A percentile compares a stretch with the other conserved stretches of the same genome.
Conservation (phyloP, 2,888 invertebrate genomes). For the Anticlea derivata region DNA sequence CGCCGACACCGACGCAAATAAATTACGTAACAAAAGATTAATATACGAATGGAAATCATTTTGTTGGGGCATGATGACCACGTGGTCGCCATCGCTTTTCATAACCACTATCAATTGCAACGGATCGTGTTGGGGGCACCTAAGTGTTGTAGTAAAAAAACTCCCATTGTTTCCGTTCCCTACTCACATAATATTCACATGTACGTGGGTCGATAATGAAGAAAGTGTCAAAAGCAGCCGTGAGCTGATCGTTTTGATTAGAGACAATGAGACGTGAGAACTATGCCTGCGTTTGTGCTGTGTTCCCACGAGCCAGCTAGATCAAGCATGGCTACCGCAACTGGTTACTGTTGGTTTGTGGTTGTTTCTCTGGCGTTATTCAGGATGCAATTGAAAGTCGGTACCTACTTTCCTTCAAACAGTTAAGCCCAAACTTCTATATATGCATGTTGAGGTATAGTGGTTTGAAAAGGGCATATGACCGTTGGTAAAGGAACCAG, state of each 20-base stretch:
- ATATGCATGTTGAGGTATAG: too few relatives aligned
- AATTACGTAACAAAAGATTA: slow-evolving; percentile 31
- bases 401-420: too few relatives aligned
- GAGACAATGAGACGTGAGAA: slow-evolving; percentile 30
- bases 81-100: too few relatives aligned
- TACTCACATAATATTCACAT: background rate
- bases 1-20: slow-evolving; percentile 60
- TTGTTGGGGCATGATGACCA: slow-evolving; percentile 3
- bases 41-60: slow-evolving; percentile 26
- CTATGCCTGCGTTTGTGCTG: slow-evolving; percentile 8
- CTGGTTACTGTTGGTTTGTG: background rate
- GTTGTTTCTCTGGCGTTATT: too few relatives aligned
- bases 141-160: background rate
- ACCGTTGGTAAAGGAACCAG: too few relatives aligned
- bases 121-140: too few relatives aligned
- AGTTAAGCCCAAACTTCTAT: too few relatives aligned
- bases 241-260: slow-evolving; percentile 18
- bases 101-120: background rate
- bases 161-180: background rate
- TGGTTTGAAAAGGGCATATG: too few relatives aligned
- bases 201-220: slow-evolving; percentile 13
- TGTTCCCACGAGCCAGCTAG: slow-evolving; percentile 24
- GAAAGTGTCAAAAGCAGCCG: slow-evolving; percentile 18
- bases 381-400: too few relatives aligned
- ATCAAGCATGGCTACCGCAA: slow-evolving; percentile 2